Base-by-base conservation (phyloP, 2,888 invertebrate genomes). In the Lepidocyrtoides sp. region DNA sequence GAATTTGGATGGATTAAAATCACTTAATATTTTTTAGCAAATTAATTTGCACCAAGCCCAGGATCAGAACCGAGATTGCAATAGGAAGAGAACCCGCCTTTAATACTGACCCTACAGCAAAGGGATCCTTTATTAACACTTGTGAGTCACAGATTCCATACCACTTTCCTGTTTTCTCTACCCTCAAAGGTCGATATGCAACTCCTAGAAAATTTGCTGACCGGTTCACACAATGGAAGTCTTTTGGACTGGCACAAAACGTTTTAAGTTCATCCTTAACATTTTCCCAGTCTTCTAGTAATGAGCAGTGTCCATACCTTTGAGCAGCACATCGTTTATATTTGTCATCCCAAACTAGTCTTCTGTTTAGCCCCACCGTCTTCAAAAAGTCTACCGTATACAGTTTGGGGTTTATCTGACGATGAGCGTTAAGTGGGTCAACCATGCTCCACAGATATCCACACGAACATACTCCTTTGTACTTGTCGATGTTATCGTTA, bases 111-210 rank as follows among this genome's bases (percentile, higher is more conserved):
- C n/a, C n/a, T n/a, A n/a, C n/a, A n/a, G n/a, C 85, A 86, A 86
- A 86, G 0, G 86, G 86, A 29, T 86, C 60, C n/a, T 0, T n/a
- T 10, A 86, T 75, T 0, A 17, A 12, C 5, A 75, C 20, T 12
- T 77, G 20, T 12, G 20, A 20, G 26, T 86, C 86, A 23, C 86
- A 86, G 29, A 86, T 77, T 14, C 86, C 86, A 60, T 75, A 86
- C 75, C 75, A 75, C 2, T n/a, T n/a, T n/a, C n/a, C n/a, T n/a
- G n/a, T n/a, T n/a, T n/a, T n/a, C n/a, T n/a, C n/a, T n/a, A 51
- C 23, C 26, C 10, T 3, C 1, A 75, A 7, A 0, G 36, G 72
- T 44, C 26, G 48, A 3, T 66, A 57, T 0, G 51, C 2, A n/a
- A 20, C 20, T 8, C 86, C 75, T 14, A 26, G 14, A 14, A 17